These are phyloP conservation scores for Noctua pronuba DNA, from an alignment of 2,888 invertebrate genomes.

Conservation along the genomic window DNA sequence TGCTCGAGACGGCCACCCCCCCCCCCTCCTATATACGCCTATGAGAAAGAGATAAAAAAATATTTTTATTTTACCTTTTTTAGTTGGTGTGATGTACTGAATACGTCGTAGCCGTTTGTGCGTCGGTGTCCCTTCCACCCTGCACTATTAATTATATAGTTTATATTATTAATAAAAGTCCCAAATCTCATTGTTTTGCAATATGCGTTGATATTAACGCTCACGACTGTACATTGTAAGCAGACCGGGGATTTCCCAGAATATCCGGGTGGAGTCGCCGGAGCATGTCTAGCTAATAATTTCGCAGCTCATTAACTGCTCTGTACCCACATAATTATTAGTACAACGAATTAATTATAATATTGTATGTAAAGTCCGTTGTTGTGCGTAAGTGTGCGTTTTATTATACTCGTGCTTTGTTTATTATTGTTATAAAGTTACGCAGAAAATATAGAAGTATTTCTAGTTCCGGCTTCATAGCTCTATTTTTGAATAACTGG, in stretches of 20 bases:
- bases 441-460: neutral
- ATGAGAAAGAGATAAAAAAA: too few relatives aligned
- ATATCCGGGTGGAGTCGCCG: constrained; percentile 7
- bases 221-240: neutral
- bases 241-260: neutral
- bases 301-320: constrained; percentile 11
- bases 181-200: too few relatives aligned
- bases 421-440: neutral
- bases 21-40: too few relatives aligned
- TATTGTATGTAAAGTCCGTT: neutral
- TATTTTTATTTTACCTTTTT: too few relatives aligned
- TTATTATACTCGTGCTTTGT: neutral
- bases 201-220: neutral
- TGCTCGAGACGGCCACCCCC: too few relatives aligned
- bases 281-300: neutral
- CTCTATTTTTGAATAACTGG: neutral
- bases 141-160: too few relatives aligned
- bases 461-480: neutral
- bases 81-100: too few relatives aligned
- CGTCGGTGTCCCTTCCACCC: too few relatives aligned
- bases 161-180: too few relatives aligned
- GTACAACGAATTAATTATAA: neutral
- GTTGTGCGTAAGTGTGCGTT: constrained; percentile 1
- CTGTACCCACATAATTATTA: neutral
- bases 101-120: too few relatives aligned